Conservation (phyloP, 2,888 invertebrate species). For the Minunthozetes semirufus region DNA sequence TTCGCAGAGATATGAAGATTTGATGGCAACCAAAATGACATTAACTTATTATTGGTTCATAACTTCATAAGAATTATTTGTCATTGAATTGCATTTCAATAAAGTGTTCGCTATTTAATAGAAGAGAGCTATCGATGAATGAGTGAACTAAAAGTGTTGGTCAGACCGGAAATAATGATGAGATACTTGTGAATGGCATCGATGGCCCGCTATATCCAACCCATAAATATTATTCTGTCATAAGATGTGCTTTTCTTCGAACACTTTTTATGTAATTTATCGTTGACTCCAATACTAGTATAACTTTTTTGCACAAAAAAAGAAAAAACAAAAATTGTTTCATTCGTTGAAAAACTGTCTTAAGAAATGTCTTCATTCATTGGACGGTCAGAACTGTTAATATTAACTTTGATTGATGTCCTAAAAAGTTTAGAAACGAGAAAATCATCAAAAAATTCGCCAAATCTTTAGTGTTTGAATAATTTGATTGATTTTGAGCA, state of each 20-base stretch:
- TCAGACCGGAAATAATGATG: constrained; percentile 19
- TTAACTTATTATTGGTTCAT: not conserved
- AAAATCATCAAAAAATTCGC: no score
- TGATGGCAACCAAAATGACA: not conserved
- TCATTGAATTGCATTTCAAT: constrained; percentile 1
- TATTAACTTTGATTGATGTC: no score
- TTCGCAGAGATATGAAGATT: not conserved
- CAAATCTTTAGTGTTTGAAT: no score
- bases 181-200: not conserved
- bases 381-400: no score
- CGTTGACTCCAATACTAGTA: not conserved
- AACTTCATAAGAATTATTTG: not conserved
- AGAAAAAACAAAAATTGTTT: not conserved
- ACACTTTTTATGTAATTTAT: constrained; percentile 6
- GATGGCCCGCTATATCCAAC: not conserved
- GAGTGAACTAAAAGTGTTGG: constrained; percentile 8
- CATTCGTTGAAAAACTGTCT: not conserved
- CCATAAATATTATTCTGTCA: constrained; percentile 1
- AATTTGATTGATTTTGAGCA: not conserved
- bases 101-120: not conserved
- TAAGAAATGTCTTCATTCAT: not conserved
- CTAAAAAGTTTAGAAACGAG: no score
- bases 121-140: not conserved
- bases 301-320: no score
- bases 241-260: not conserved